phyloP scores from a whole-genome alignment of 2,797 vertebrate genomes.

The Lacerta bilineata region DNA sequence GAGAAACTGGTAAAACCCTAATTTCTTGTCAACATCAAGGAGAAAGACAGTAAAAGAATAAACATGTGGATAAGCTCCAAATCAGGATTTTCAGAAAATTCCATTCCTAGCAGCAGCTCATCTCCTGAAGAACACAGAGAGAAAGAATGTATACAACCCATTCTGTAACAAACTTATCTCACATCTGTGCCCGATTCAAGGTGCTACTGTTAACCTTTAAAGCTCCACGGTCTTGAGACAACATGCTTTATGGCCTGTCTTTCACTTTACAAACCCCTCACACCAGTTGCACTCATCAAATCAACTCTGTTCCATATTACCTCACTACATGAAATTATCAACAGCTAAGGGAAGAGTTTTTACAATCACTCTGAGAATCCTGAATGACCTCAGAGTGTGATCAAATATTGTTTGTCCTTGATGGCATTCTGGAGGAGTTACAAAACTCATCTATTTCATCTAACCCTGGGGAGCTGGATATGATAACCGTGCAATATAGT shows the following conservation, averaged over 20 bases:
- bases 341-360: not conserved
- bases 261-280: not conserved
- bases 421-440: not conserved
- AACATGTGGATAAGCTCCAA: too few species aligned
- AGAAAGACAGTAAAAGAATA: too few species aligned
- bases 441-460: not conserved
- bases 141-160: not conserved
- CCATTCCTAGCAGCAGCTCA: not conserved
- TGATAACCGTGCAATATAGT: not conserved
- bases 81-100: not conserved
- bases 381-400: not conserved
- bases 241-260: not conserved
- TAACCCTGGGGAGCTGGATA: constrained; percentile 9
- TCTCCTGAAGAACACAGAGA: not conserved
- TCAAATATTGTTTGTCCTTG: not conserved
- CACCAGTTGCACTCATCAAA: not conserved
- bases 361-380: not conserved
- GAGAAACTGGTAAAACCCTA: too few species aligned
- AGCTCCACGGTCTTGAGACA: not conserved
- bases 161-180: not conserved
- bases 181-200: not conserved
- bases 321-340: not conserved
- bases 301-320: not conserved
- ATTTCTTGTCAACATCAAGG: too few species aligned
- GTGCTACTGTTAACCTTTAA: not conserved